phyloP scores from a whole-genome alignment of 2,113 vertebrate genomes.

The Podiceps cristatus region DNA sequence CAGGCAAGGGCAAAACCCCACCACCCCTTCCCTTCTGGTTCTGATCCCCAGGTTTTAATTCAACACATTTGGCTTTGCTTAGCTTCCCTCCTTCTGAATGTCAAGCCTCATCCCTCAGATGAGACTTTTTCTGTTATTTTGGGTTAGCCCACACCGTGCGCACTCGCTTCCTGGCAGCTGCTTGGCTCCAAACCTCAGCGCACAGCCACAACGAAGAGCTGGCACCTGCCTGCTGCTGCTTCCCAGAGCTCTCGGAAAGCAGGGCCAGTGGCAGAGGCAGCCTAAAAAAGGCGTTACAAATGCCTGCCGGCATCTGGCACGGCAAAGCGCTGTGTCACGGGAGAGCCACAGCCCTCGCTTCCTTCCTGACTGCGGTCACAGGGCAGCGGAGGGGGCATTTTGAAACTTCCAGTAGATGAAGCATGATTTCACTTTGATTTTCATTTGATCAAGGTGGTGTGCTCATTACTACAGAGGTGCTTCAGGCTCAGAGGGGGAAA shows the following conservation, averaged over 20 bases:
- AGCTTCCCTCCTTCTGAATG: background rate
- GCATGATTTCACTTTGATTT: background rate
- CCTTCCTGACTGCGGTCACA: background rate
- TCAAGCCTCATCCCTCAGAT: background rate
- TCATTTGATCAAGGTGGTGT: slow-evolving; percentile 20
- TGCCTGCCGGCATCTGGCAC: background rate
- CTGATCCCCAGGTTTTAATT: background rate
- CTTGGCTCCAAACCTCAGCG: background rate
- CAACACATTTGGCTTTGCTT: background rate
- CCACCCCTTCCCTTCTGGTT: background rate
- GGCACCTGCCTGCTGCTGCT: background rate
- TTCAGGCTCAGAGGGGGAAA: background rate
- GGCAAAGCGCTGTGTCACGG: background rate
- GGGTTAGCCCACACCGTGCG: background rate
- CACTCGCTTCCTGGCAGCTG: background rate
- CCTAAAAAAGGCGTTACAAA: background rate
- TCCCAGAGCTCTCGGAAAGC: background rate
- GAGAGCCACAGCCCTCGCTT: background rate
- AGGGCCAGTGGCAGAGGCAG: background rate
- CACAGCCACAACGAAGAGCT: background rate
- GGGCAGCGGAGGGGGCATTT: background rate
- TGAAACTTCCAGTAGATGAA: background rate
- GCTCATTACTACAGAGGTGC: background rate
- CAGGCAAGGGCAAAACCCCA: background rate
- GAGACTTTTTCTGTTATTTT: background rate